A percentile compares a stretch with the other conserved stretches of the same genome.
Evolutionary conservation across 2,888 invertebrate genomes (phyloP).

Genomic region (Venustoraphidia nigricollis): DNA sequence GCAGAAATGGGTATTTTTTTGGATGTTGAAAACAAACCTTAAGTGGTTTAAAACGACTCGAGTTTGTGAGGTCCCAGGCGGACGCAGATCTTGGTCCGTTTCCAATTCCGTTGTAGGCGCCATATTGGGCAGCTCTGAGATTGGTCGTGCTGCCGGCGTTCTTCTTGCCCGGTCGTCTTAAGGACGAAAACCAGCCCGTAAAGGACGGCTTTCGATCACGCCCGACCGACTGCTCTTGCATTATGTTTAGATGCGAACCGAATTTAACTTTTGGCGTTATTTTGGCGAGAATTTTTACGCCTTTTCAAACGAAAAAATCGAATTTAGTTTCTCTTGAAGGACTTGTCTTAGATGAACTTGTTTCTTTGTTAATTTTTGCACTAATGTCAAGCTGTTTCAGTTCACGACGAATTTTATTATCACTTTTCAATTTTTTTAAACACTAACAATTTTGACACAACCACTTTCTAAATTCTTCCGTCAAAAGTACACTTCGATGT

Average conservation of each 20-base stretch:
- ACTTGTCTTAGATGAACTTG: no score
- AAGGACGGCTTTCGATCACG: constrained; percentile 52
- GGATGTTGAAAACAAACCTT: no score
- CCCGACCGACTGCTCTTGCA: constrained; percentile 22
- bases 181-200: constrained; percentile 67
- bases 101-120: constrained; percentile 25
- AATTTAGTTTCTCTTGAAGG: no score
- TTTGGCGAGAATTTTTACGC: background rate
- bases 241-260: constrained; percentile 6
- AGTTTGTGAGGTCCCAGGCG: constrained; percentile 7
- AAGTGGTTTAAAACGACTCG: background rate
- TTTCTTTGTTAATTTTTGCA: no score
- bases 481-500: no score
- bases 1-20: no score
- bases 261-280: background rate
- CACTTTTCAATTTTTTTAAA: no score
- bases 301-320: background rate
- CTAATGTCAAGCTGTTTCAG: no score
- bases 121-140: constrained; percentile 11
- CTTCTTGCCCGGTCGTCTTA: constrained; percentile 43
- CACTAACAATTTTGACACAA: no score
- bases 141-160: constrained; percentile 14
- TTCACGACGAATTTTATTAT: no score
- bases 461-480: no score
- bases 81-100: constrained; percentile 12